A percentile compares a stretch with the other conserved stretches of the same genome.
phyloP scores from a whole-genome alignment of 30 jellyfish, hydroid and myxozoan species.

The Mastigias papua region DNA sequence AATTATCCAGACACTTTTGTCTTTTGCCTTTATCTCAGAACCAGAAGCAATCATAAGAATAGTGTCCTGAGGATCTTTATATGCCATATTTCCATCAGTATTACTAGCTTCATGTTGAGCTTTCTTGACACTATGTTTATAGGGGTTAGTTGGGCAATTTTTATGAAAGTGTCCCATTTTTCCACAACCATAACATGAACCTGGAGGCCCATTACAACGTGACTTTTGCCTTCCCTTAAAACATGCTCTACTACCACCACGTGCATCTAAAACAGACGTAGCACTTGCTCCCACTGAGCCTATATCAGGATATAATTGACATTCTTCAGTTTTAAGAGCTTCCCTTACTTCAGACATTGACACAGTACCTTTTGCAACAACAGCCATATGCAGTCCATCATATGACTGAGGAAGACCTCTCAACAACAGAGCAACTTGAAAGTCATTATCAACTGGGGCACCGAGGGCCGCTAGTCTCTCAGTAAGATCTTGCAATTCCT shows the following conservation, averaged over 20 bases:
- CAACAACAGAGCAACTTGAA: not conserved
- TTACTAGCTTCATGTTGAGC: conserved; percentile 44
- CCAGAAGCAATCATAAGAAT: conserved; percentile 10
- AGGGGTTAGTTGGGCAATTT: conserved; percentile 31
- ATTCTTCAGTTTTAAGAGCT: not conserved
- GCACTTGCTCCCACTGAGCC: not conserved
- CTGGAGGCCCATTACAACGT: conserved; percentile 22
- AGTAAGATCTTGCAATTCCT: not conserved
- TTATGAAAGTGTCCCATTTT: conserved; percentile 39
- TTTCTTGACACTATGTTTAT: conserved; percentile 19
- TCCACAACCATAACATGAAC: conserved; percentile 61
- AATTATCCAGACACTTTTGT: conserved; percentile 30
- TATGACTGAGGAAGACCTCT: not conserved
- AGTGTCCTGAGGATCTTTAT: conserved; percentile 24
- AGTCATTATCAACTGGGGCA: not conserved
- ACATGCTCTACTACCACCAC: not conserved
- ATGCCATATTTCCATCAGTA: conserved; percentile 9
- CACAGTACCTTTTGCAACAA: not conserved
- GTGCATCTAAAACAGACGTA: not conserved
- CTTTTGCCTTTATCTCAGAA: conserved; percentile 51
- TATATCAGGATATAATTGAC: not conserved
- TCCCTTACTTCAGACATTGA: not conserved
- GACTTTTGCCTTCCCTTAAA: not conserved
- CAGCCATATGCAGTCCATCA: not conserved
- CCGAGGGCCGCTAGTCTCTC: not conserved